Evolutionary conservation across 2,113 vertebrate species (phyloP).

Genomic region (Parotia lawesii): DNA sequence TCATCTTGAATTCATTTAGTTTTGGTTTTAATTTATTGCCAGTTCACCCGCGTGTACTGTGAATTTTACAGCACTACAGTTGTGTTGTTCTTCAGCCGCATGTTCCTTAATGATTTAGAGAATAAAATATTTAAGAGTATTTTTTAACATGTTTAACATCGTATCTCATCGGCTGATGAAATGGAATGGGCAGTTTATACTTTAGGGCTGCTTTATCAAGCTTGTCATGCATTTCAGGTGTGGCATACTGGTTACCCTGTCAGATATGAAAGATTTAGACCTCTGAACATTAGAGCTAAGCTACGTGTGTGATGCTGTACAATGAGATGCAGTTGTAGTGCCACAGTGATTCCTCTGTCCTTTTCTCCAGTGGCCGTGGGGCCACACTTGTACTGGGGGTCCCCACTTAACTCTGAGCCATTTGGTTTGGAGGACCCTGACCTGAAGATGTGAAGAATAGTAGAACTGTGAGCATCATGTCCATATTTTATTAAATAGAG

Average conservation of each 20-base stretch:
- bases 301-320: neutral
- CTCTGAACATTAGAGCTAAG: neutral
- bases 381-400: too few species aligned
- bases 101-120: neutral
- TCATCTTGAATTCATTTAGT: neutral
- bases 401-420: neutral
- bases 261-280: neutral
- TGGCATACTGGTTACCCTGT: neutral
- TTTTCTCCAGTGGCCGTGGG: neutral
- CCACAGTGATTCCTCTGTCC: neutral
- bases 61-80: neutral
- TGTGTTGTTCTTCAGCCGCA: neutral
- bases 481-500: neutral
- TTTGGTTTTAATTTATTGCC: neutral
- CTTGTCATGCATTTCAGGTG: neutral
- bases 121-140: neutral
- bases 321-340: neutral
- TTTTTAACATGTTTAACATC: neutral
- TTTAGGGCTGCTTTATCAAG: neutral
- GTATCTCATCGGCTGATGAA: neutral
- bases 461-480: neutral
- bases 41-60: neutral
- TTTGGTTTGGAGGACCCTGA: neutral
- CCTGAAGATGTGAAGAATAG: neutral
- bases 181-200: neutral